Evolutionary conservation across 2,113 vertebrate genomes (phyloP), one percentile per base, ranked within the genome.

Genomic region (Atlantisia rogersi): DNA sequence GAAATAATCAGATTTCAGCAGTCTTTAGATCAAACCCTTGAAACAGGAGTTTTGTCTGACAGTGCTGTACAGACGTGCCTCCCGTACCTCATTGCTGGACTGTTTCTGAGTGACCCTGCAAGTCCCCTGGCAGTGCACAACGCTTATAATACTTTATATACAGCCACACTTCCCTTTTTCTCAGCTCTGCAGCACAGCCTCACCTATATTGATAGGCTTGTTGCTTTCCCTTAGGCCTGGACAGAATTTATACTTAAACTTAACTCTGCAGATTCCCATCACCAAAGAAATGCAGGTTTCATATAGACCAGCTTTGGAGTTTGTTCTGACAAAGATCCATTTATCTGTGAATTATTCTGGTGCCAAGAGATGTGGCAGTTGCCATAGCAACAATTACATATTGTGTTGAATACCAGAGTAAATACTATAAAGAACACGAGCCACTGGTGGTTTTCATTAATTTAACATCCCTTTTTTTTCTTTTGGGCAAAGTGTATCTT

Each of bases 331-430:
- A 94, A 86, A 79, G 65, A 71, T 52, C 94, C 88, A 73, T 90
- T 92, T 95, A 70, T 93, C 86, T 88, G 93, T 90, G 63, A 93
- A 89, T 92, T 93, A 82, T 95, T 68, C 56, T 59, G 81, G 86
- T 96, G 82, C 76, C 92, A 96, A 83, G 79, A 96, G 75, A 63
- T 94, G 76, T 92, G 85, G 71, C 64, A 65, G 81, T 95, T 96
- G 63, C 90, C 92, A 92, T 90, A 31, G 68, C 75, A 87, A 94
- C 92, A 74, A 73, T 78, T 94, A 62, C 94, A 88, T 91, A 92
- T 96, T 92, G 55, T 92, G 95, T 83, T 93, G 95, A 96, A 92
- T 95, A n/a, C 28, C 40, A 70, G 80, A 94, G 67, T 93, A 96
- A 97, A 95, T 82, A 90, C 81, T 85, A 26, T 48, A 89, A 86